phyloP scores from a whole-genome alignment of 2,888 invertebrate genomes.

The Atherix ibis region DNA sequence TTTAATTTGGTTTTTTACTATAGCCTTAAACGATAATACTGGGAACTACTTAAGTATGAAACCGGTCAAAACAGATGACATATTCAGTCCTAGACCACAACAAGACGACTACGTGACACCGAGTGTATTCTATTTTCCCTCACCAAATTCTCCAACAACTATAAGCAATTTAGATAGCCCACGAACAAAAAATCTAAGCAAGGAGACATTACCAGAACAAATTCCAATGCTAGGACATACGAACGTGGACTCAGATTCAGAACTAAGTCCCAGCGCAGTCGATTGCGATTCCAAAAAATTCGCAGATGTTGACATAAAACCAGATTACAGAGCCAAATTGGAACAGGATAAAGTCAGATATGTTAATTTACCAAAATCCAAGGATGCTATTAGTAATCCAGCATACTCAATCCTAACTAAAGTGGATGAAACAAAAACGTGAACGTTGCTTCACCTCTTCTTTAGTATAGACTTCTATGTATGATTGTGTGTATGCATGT shows the following conservation, averaged over 20 bases:
- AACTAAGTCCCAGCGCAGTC: constrained; percentile 22
- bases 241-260: constrained; percentile 16
- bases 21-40: constrained; percentile 2
- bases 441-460: neutral
- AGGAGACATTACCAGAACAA: constrained; percentile 27
- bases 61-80: constrained; percentile 24
- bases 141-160: constrained; percentile 28
- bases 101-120: constrained; percentile 16
- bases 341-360: constrained; percentile 24
- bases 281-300: constrained; percentile 16
- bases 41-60: constrained; percentile 21
- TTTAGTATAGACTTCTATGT: neutral
- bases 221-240: constrained; percentile 28
- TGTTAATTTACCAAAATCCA: constrained; percentile 19
- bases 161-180: constrained; percentile 28
- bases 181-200: constrained; percentile 20
- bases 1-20: constrained; percentile 2
- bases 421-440: constrained; percentile 16
- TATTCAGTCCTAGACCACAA: constrained; percentile 27
- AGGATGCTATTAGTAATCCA: constrained; percentile 32
- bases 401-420: constrained; percentile 27
- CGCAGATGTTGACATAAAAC: constrained; percentile 16
- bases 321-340: too few relatives aligned
- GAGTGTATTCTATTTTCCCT: constrained; percentile 23
- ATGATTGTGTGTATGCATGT: neutral